Conservation (phyloP, 2,888 invertebrate genomes). For the Diloba caeruleocephala region DNA sequence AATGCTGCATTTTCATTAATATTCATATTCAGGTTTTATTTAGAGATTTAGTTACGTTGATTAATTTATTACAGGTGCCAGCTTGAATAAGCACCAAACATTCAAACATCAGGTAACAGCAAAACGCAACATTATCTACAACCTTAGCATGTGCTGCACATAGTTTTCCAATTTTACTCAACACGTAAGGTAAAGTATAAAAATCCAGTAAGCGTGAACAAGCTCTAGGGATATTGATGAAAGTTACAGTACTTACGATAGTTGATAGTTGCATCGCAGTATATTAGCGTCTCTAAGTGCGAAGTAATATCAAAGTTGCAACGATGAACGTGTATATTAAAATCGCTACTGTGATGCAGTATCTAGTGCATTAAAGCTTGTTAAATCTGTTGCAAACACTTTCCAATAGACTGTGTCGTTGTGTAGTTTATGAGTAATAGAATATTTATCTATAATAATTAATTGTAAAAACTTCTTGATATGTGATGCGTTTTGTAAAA, state of each 20-base stretch:
- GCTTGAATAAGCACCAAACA: too few relatives aligned
- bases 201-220: slow-evolving; percentile 24
- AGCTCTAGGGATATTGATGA: slow-evolving; percentile 33
- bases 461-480: too few relatives aligned
- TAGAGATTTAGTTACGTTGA: too few relatives aligned
- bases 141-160: not conserved
- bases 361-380: slow-evolving; percentile 1
- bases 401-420: not conserved
- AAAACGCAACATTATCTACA: too few relatives aligned
- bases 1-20: too few relatives aligned
- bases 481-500: too few relatives aligned
- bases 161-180: slow-evolving; percentile 14
- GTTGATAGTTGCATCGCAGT: slow-evolving; percentile 28
- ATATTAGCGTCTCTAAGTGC: slow-evolving; percentile 27
- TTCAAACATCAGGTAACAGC: too few relatives aligned
- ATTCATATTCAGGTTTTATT: too few relatives aligned
- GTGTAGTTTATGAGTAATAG: slow-evolving; percentile 2
- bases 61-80: too few relatives aligned
- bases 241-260: slow-evolving; percentile 27
- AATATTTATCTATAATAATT: too few relatives aligned
- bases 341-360: slow-evolving; percentile 15
- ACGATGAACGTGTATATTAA: slow-evolving; percentile 16
- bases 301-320: slow-evolving; percentile 38
- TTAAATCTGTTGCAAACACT: slow-evolving; percentile 2
- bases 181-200: slow-evolving; percentile 7